A percentile compares a stretch with the other conserved stretches of the same genome.
Evolutionary conservation across 2,113 vertebrate species (phyloP).

Genomic region (Steatornis caripensis): DNA sequence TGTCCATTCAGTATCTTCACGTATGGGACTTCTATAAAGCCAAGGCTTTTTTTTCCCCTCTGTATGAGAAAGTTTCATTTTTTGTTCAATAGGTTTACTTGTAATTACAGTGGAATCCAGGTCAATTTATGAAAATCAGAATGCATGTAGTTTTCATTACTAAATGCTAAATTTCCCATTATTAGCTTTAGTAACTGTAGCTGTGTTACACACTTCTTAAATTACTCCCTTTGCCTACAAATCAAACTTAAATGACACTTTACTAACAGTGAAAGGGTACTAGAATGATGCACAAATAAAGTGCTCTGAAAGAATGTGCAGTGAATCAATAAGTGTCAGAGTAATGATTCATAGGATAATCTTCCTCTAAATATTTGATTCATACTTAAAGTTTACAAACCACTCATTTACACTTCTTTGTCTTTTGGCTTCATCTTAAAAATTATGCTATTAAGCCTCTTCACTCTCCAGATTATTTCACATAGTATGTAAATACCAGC

Average conservation of each 20-base stretch:
- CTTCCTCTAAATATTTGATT: background rate
- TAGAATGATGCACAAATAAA: background rate
- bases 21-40: background rate
- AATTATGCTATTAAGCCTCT: background rate
- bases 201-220: background rate
- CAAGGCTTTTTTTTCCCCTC: background rate
- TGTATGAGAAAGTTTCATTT: background rate
- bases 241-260: background rate
- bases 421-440: background rate
- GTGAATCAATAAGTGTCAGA: background rate
- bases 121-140: background rate
- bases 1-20: background rate
- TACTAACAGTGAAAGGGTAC: background rate
- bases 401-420: background rate
- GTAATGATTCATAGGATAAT: background rate
- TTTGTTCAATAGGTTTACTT: background rate
- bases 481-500: background rate
- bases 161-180: background rate
- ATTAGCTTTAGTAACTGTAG: background rate
- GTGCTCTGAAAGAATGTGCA: background rate
- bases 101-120: background rate
- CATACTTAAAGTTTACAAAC: background rate
- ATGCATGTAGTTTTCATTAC: background rate
- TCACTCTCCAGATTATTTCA: background rate
- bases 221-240: background rate